These are phyloP conservation scores for Calephelis virginiensis DNA, from an alignment of 1,140 invertebrate species.

Conservation along the genomic window DNA sequence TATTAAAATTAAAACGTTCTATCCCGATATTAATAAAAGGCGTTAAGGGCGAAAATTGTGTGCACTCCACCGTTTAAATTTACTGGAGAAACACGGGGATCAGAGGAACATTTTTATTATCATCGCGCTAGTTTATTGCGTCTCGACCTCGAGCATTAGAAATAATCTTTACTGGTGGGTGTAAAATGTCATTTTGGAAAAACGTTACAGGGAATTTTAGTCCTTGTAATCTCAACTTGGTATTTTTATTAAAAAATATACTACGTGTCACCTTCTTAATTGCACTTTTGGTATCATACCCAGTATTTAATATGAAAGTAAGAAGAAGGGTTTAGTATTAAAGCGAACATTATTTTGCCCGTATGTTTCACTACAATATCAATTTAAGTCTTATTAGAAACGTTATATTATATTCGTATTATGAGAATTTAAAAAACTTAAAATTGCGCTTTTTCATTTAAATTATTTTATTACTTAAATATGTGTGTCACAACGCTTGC, in stretches of 20 bases:
- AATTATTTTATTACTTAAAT: no score
- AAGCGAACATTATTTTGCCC: no score
- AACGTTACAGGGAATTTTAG: conserved; percentile 1
- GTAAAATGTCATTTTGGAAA: conserved; percentile 19
- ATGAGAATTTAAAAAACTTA: no score
- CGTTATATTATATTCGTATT: no score
- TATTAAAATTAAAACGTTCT: conserved; percentile 76
- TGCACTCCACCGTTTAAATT: conserved; percentile 47
- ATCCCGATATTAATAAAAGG: conserved; percentile 63
- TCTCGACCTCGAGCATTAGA: conserved; percentile 60
- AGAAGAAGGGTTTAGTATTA: neutral
- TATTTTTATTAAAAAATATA: neutral
- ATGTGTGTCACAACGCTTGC: no score
- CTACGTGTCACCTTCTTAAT: neutral
- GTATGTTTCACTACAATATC: no score
- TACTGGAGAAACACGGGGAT: conserved; percentile 58
- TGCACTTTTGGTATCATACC: neutral
- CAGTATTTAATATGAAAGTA: no score
- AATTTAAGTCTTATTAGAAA: no score
- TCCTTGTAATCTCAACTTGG: conserved; percentile 5
- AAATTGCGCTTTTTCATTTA: no score
- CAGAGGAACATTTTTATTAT: conserved; percentile 70
- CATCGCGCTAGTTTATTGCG: conserved; percentile 65
- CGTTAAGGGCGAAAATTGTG: conserved; percentile 56
- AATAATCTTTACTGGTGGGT: conserved; percentile 57